These are phyloP conservation scores for Centroberyx gerrardi DNA, from an alignment of 2,797 vertebrate species.

Conservation along the genomic window DNA sequence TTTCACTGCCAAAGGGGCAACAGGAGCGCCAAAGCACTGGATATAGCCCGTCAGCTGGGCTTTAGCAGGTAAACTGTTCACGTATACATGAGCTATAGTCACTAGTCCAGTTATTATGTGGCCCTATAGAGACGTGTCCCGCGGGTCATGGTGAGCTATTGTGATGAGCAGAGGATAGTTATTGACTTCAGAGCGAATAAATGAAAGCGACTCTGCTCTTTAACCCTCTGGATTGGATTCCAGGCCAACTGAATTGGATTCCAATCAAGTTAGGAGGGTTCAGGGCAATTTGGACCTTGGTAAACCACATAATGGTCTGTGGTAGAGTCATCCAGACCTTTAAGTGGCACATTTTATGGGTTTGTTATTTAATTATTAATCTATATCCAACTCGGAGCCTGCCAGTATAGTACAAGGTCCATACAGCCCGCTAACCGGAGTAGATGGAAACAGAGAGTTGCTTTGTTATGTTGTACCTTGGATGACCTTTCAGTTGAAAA, in stretches of 20 bases:
- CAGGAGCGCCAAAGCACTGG: conserved; percentile 77
- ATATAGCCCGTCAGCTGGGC: conserved; percentile 74
- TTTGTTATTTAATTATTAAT: conserved; percentile 34
- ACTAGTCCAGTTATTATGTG: no score
- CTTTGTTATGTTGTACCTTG: conserved; percentile 6
- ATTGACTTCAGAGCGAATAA: not conserved
- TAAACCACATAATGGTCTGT: not conserved
- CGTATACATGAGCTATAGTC: not conserved
- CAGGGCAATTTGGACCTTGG: not conserved
- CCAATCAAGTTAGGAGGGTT: not conserved
- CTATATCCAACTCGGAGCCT: not conserved
- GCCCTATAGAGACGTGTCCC: no score
- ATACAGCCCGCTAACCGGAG: not conserved
- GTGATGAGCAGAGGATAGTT: not conserved
- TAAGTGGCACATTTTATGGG: not conserved
- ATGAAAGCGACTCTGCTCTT: not conserved
- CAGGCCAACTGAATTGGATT: not conserved
- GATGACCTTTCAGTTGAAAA: conserved; percentile 16
- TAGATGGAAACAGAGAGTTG: not conserved
- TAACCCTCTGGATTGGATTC: not conserved
- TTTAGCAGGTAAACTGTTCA: conserved; percentile 69
- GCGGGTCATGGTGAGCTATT: not conserved
- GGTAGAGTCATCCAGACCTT: not conserved
- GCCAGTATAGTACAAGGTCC: not conserved
- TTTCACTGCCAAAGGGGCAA: conserved; percentile 80